Evolutionary conservation across 2,888 invertebrate genomes (phyloP).

Genomic region (Sycophila texana): DNA sequence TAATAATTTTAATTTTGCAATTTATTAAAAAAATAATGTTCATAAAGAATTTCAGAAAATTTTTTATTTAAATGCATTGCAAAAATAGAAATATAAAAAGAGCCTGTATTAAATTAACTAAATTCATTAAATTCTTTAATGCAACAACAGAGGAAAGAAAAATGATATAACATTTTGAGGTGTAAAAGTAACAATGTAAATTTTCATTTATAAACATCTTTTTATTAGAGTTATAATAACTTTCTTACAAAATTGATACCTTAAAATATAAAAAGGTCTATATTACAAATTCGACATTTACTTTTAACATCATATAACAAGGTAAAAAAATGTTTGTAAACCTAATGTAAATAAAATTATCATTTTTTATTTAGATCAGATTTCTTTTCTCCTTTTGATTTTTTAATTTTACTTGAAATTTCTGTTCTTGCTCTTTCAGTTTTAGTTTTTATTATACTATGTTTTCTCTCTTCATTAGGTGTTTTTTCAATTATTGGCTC

Average conservation of each 20-base stretch:
- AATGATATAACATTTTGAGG: neutral
- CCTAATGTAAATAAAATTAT: too few relatives aligned
- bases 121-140: neutral
- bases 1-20: neutral
- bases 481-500: slow-evolving; percentile 1
- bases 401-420: slow-evolving; percentile 21
- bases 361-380: neutral
- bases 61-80: neutral
- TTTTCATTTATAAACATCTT: slow-evolving; percentile 30
- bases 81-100: neutral
- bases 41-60: neutral
- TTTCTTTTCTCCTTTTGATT: slow-evolving; percentile 7
- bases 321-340: neutral
- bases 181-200: neutral
- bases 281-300: slow-evolving; percentile 26
- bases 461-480: neutral
- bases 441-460: neutral
- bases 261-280: slow-evolving; percentile 38
- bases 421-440: neutral
- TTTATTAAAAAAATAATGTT: neutral
- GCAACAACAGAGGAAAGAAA: neutral
- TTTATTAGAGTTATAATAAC: slow-evolving; percentile 29
- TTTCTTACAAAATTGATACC: slow-evolving; percentile 31
- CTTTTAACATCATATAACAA: slow-evolving; percentile 25
- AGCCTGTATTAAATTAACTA: neutral